Conservation (phyloP, 2,113 vertebrate species). For the Cyprinodon brontotheroides region DNA sequence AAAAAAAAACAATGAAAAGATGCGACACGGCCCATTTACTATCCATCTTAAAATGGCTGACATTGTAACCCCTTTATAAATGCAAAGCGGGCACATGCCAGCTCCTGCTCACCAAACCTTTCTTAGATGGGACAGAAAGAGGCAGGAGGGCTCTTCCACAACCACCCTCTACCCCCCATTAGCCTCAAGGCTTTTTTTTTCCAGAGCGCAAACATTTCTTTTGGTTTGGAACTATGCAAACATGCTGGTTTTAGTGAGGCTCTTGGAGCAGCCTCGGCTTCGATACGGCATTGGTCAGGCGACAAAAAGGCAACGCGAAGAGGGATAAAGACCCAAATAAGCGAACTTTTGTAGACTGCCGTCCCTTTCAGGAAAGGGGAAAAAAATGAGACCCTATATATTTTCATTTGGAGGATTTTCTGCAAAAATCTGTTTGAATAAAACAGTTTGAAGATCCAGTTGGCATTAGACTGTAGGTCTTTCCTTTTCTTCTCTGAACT, state of each 20-base stretch:
- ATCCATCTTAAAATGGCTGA: conserved; percentile 81
- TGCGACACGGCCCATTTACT: conserved; percentile 74
- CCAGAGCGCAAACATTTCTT: conserved; percentile 60
- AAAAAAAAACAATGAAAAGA: conserved; percentile 71
- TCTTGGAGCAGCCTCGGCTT: conserved; percentile 64
- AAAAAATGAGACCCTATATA: conserved; percentile 32
- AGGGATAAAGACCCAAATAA: conserved; percentile 60
- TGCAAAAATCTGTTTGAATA: conserved; percentile 57
- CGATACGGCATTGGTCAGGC: conserved; percentile 51
- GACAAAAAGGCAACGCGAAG: conserved; percentile 69
- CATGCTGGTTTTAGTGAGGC: conserved; percentile 67
- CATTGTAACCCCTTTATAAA: conserved; percentile 67
- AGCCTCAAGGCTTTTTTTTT: conserved; percentile 36
- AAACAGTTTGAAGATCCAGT: conserved; percentile 63
- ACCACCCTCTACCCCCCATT: conserved; percentile 38
- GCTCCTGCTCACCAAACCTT: conserved; percentile 74
- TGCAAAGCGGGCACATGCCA: conserved; percentile 73
- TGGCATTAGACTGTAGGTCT: conserved; percentile 63
- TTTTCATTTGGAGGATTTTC: conserved; percentile 42
- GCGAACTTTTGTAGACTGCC: conserved; percentile 43
- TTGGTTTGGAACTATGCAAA: conserved; percentile 74
- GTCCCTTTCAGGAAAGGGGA: conserved; percentile 29
- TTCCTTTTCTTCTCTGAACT: conserved; percentile 59
- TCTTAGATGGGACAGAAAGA: conserved; percentile 70
- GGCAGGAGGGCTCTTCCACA: conserved; percentile 55